phyloP scores from a whole-genome alignment of 2,888 invertebrate species.

The Empis livida region DNA sequence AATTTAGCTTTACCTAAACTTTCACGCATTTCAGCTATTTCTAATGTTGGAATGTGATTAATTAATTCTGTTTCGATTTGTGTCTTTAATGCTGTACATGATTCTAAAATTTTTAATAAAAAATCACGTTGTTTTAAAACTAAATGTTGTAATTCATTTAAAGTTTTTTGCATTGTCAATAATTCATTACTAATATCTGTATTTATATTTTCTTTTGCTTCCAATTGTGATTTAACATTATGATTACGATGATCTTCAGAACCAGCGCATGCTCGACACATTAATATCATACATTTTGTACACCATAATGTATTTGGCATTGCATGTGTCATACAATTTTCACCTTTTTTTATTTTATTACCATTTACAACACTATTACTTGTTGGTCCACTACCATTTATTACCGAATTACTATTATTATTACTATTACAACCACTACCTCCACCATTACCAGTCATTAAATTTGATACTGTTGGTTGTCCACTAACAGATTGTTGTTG shows the following conservation, averaged over 20 bases:
- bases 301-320: slow-evolving; percentile 63
- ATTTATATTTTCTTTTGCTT: slow-evolving; percentile 53
- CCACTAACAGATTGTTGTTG: slow-evolving; percentile 11
- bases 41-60: slow-evolving; percentile 51
- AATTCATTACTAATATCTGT: slow-evolving; percentile 53
- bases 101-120: slow-evolving; percentile 56
- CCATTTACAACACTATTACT: slow-evolving; percentile 12
- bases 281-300: slow-evolving; percentile 47
- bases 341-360: slow-evolving; percentile 24
- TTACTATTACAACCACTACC: slow-evolving; percentile 2
- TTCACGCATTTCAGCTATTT: slow-evolving; percentile 52
- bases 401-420: slow-evolving; percentile 12
- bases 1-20: slow-evolving; percentile 47
- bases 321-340: slow-evolving; percentile 57
- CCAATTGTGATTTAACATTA: slow-evolving; percentile 52
- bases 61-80: slow-evolving; percentile 63
- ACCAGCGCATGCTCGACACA: slow-evolving; percentile 55
- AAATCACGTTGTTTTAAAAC: slow-evolving; percentile 59
- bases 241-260: slow-evolving; percentile 52
- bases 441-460: slow-evolving; percentile 5
- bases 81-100: slow-evolving; percentile 58
- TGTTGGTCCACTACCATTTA: slow-evolving; percentile 14
- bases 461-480: slow-evolving; percentile 11
- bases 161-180: slow-evolving; percentile 52
- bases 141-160: slow-evolving; percentile 56